Evolutionary conservation across 1,140 invertebrate genomes (phyloP).

Genomic region (Anastatus disparis): DNA sequence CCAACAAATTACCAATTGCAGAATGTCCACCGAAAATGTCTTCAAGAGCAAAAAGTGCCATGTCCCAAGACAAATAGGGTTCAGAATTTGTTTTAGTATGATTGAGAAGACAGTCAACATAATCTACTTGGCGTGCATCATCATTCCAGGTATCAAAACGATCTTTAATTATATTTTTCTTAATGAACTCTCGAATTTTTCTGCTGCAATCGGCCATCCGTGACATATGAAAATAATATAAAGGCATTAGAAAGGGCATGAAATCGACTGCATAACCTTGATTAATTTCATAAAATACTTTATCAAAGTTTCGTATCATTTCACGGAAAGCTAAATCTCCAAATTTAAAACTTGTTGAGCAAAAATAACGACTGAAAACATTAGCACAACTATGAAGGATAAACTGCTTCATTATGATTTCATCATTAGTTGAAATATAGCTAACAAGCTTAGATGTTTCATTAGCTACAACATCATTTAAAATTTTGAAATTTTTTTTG

Average conservation of each 20-base stretch:
- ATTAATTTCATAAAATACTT: slow-evolving; percentile 91
- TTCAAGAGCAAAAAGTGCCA: slow-evolving; percentile 83
- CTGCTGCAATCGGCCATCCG: slow-evolving; percentile 76
- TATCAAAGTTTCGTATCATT: slow-evolving; percentile 80
- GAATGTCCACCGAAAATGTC: slow-evolving; percentile 89
- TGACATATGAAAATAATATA: slow-evolving; percentile 76
- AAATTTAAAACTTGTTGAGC: slow-evolving; percentile 77
- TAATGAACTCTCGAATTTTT: slow-evolving; percentile 79
- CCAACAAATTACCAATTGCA: slow-evolving; percentile 85
- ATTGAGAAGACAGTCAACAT: slow-evolving; percentile 81
- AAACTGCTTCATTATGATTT: slow-evolving; percentile 69
- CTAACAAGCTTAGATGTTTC: slow-evolving; percentile 72
- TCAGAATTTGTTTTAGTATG: slow-evolving; percentile 72
- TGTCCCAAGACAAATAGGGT: slow-evolving; percentile 71
- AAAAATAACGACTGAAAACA: slow-evolving; percentile 88
- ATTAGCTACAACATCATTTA: slow-evolving; percentile 72
- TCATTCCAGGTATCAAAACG: slow-evolving; percentile 69
- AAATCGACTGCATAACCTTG: slow-evolving; percentile 90
- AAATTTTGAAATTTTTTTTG: slow-evolving; percentile 75
- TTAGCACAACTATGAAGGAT: slow-evolving; percentile 80
- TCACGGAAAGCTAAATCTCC: slow-evolving; percentile 74
- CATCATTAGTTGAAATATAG: slow-evolving; percentile 63
- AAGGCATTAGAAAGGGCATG: slow-evolving; percentile 79
- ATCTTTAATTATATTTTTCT: slow-evolving; percentile 76
- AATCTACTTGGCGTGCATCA: slow-evolving; percentile 67